These are phyloP conservation scores for Melanerpes aurifrons DNA, from an alignment of 2,113 vertebrate species.

Conservation along the genomic window DNA sequence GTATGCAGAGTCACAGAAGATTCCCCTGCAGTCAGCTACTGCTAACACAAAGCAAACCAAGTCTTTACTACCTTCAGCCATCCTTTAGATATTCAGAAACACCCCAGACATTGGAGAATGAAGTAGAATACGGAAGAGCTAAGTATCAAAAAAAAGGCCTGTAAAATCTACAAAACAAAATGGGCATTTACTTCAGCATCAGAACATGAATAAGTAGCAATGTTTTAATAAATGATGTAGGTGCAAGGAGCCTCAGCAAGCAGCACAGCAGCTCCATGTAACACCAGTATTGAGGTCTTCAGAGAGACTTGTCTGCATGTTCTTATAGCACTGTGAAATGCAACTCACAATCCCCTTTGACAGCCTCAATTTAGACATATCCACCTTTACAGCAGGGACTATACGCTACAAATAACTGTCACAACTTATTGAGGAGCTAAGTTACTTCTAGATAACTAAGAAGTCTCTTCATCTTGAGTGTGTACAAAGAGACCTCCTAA, in stretches of 20 bases:
- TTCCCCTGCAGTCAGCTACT: background rate
- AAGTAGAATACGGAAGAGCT: conserved; percentile 14
- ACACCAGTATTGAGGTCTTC: conserved; percentile 56
- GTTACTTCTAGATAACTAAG: conserved; percentile 15
- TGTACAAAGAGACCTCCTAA: conserved; percentile 7
- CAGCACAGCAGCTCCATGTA: conserved; percentile 34
- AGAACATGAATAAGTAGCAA: conserved; percentile 70
- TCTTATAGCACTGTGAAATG: conserved; percentile 57
- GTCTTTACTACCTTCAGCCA: background rate
- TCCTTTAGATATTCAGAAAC: background rate
- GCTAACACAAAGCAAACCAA: background rate
- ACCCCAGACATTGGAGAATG: conserved; percentile 6
- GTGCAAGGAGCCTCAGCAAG: conserved; percentile 40
- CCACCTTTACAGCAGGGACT: conserved; percentile 65
- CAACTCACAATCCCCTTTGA: conserved; percentile 67
- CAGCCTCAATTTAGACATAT: conserved; percentile 69
- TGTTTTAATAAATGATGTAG: conserved; percentile 71
- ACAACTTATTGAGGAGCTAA: conserved; percentile 62
- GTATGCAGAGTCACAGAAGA: background rate
- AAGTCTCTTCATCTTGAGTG: background rate
- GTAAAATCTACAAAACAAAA: conserved; percentile 69
- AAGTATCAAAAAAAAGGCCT: conserved; percentile 33
- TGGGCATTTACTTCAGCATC: conserved; percentile 64
- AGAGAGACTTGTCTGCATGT: conserved; percentile 59
- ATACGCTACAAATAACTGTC: conserved; percentile 64